These are phyloP conservation scores for Idaea biselata DNA, from an alignment of 2,888 invertebrate genomes.

Conservation along the genomic window DNA sequence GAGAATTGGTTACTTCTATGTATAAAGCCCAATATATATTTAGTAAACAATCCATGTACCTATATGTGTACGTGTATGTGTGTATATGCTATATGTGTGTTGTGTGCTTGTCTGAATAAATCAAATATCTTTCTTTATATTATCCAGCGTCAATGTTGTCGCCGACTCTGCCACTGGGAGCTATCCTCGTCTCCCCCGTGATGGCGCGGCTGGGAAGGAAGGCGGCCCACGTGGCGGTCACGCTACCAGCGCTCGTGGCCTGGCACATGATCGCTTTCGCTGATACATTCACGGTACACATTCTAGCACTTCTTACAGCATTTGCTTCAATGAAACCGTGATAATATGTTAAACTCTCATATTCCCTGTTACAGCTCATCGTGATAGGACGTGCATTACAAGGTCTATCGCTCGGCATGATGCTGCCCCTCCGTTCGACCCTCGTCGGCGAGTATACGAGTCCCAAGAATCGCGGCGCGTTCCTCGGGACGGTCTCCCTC, in stretches of 20 bases:
- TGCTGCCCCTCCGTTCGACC: slow-evolving; percentile 67
- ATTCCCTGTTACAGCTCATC: slow-evolving; percentile 41
- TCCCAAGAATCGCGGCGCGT: not conserved
- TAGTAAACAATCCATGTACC: too few relatives aligned
- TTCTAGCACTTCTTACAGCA: too few relatives aligned
- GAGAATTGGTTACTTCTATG: too few relatives aligned
- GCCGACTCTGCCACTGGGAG: slow-evolving; percentile 47
- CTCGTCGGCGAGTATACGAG: slow-evolving; percentile 1
- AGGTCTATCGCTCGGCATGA: slow-evolving; percentile 73
- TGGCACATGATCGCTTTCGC: slow-evolving; percentile 74
- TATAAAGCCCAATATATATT: too few relatives aligned
- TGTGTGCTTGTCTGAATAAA: too few relatives aligned
- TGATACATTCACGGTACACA: slow-evolving; percentile 38
- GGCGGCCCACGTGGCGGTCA: slow-evolving; percentile 63
- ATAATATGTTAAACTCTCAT: too few relatives aligned
- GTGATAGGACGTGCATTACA: slow-evolving; percentile 52
- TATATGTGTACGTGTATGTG: not conserved
- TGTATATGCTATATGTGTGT: too few relatives aligned
- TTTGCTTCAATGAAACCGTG: too few relatives aligned
- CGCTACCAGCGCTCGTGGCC: slow-evolving; percentile 66
- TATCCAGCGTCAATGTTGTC: slow-evolving; percentile 47
- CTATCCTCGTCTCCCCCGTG: slow-evolving; percentile 48
- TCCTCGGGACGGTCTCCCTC: slow-evolving; percentile 71
- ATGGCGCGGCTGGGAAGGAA: slow-evolving; percentile 79
- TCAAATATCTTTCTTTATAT: too few relatives aligned